phyloP scores from a whole-genome alignment of 1,140 invertebrate species.

The Melitaea cinxia region DNA sequence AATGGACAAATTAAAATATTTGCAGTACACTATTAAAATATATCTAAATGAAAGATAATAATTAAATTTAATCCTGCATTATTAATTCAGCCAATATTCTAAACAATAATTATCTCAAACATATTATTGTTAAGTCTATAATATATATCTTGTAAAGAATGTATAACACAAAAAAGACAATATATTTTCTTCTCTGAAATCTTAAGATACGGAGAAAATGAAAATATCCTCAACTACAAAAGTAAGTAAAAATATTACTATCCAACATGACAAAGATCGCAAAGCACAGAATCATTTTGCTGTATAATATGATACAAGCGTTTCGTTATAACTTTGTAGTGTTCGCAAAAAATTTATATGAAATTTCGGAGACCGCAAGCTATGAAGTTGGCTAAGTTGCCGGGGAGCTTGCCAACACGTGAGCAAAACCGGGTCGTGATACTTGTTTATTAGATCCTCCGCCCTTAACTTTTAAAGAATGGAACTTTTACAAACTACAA shows the following conservation, averaged over 20 bases:
- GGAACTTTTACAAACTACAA: slow-evolving; percentile 6
- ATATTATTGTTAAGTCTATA: no score
- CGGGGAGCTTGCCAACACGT: slow-evolving; percentile 27
- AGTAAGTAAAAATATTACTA: not conserved
- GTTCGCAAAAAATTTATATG: slow-evolving; percentile 25
- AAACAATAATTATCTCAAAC: no score
- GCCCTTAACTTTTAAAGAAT: slow-evolving; percentile 8
- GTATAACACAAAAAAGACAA: no score
- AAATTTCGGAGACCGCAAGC: slow-evolving; percentile 32
- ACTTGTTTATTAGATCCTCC: slow-evolving; percentile 13
- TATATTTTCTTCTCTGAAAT: no score
- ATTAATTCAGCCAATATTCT: no score
- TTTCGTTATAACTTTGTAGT: slow-evolving; percentile 31
- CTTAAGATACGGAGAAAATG: no score
- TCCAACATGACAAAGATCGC: not conserved
- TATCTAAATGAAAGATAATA: no score
- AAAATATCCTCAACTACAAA: not conserved
- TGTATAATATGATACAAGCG: slow-evolving; percentile 26
- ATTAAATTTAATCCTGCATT: no score
- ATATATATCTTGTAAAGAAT: no score
- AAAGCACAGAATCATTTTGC: not conserved
- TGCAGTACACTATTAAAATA: no score
- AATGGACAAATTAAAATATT: no score
- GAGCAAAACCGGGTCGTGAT: slow-evolving; percentile 9
- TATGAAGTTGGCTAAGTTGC: slow-evolving; percentile 32